Base-by-base conservation (phyloP, 2,888 invertebrate species). In the Mamestra brassicae region DNA sequence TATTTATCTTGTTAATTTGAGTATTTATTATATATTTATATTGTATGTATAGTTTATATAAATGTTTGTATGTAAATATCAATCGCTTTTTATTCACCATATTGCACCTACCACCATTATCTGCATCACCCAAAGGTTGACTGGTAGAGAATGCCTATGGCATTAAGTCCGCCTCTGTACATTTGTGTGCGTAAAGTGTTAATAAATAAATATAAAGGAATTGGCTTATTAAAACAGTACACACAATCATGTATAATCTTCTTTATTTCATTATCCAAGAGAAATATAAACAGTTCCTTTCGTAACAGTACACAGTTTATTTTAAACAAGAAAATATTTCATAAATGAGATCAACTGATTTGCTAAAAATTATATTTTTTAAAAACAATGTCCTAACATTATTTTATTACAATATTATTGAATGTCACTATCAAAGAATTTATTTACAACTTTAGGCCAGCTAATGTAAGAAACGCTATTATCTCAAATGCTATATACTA, bases 241-340 rank as follows among this genome's bases (percentile, higher is more conserved):
- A 78, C 36, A 47, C 45, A 4, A 13, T 62, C 62, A 69, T 84
- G 83, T 90, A 85, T 84, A 88, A 88, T 90, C 84, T 85, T 88
- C 87, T 94, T 94, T 94, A 94, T 92, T 94, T 85, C 90, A 88
- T 91, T 92, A 91, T 90, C 87, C 84, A 90, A 92, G 92, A 90
- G 85, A 91, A 91, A 90, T 92, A 90, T 89, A 92, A 92, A 92
- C 88, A 85, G 85, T 87, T 89, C 84, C 75, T 83, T 88, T 84
- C 61, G 79, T 87, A 83, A 85, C 80, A 77, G 86, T 87, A 89
- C 68, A 87, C 52, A 79, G 76, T 80, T 74, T 62, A 81, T 68
- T 73, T 69, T 67, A 85, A 86, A 84, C 36, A 78, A 78, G 62
- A 60, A 47, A 54, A 58, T 64, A 63, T 66, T 55, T 42, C n/a